phyloP scores from a whole-genome alignment of 2,113 vertebrate species.

The Pycnonotus jocosus region DNA sequence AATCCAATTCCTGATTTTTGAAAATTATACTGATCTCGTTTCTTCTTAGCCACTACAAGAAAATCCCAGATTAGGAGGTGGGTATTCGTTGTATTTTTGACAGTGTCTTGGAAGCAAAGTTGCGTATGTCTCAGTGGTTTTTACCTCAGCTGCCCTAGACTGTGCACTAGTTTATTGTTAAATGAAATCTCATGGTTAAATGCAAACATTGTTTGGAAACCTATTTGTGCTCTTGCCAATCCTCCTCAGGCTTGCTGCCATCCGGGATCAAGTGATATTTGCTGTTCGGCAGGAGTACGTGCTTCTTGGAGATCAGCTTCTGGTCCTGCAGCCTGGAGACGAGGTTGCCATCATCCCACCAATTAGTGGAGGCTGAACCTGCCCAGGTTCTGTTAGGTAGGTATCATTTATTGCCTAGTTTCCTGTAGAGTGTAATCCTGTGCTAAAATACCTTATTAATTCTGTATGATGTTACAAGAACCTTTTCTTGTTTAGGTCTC shows the following conservation, averaged over 20 bases:
- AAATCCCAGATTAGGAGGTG: neutral
- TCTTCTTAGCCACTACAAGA: neutral
- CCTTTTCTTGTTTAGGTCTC: neutral
- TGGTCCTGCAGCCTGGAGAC: slow-evolving; percentile 82
- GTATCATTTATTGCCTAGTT: neutral
- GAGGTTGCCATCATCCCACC: slow-evolving; percentile 95
- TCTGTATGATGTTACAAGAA: neutral
- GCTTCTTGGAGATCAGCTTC: slow-evolving; percentile 77
- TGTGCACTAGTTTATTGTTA: neutral
- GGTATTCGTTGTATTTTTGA: neutral
- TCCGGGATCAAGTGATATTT: slow-evolving; percentile 84
- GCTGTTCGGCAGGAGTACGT: slow-evolving; percentile 91
- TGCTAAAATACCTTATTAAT: neutral
- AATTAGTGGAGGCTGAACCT: slow-evolving; percentile 86
- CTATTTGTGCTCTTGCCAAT: neutral
- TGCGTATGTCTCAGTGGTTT: neutral
- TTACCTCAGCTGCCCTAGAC: neutral
- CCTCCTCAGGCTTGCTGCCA: slow-evolving; percentile 68
- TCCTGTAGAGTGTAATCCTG: neutral
- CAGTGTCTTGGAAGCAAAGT: neutral
- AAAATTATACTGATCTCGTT: neutral
- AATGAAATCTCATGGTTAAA: neutral
- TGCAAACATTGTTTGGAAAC: neutral
- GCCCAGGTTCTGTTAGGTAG: neutral
- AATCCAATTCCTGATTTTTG: neutral